Conservation (phyloP, 2,888 invertebrate species). For the Ichneumoninae sp. region DNA sequence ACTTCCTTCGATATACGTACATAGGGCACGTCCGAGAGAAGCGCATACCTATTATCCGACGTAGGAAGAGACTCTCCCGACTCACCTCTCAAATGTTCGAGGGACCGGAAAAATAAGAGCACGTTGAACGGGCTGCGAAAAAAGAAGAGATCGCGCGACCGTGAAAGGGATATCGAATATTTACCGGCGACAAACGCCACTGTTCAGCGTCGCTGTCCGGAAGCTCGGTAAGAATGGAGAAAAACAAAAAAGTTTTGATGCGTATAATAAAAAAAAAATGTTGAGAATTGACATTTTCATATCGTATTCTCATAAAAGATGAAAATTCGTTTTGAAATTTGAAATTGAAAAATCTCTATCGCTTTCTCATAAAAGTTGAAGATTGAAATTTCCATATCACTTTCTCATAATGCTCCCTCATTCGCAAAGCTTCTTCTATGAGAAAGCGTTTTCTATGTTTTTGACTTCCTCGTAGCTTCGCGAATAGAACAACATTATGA, state of each 20-base stretch:
- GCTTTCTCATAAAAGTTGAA: too few relatives aligned
- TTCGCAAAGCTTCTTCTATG: too few relatives aligned
- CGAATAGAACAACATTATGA: too few relatives aligned
- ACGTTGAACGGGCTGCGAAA: neutral
- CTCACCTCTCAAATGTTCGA: slow-evolving; percentile 43
- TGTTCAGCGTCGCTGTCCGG: neutral
- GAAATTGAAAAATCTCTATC: too few relatives aligned
- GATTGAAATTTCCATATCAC: too few relatives aligned
- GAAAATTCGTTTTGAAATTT: too few relatives aligned
- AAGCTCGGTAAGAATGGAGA: neutral
- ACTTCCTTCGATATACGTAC: slow-evolving; percentile 72
- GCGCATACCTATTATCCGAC: slow-evolving; percentile 52
- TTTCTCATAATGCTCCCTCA: too few relatives aligned
- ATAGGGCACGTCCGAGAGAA: slow-evolving; percentile 33
- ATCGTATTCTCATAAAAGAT: too few relatives aligned
- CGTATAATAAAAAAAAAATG: neutral
- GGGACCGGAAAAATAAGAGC: slow-evolving; percentile 41
- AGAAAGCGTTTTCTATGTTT: too few relatives aligned
- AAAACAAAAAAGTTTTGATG: neutral
- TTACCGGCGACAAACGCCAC: neutral
- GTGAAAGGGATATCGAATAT: slow-evolving; percentile 67
- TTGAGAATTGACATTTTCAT: too few relatives aligned
- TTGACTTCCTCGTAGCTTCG: too few relatives aligned
- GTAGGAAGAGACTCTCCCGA: neutral
- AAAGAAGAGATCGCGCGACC: slow-evolving; percentile 66